These are phyloP conservation scores for Masticophis lateralis DNA, from an alignment of 2,797 vertebrate genomes.

Conservation along the genomic window DNA sequence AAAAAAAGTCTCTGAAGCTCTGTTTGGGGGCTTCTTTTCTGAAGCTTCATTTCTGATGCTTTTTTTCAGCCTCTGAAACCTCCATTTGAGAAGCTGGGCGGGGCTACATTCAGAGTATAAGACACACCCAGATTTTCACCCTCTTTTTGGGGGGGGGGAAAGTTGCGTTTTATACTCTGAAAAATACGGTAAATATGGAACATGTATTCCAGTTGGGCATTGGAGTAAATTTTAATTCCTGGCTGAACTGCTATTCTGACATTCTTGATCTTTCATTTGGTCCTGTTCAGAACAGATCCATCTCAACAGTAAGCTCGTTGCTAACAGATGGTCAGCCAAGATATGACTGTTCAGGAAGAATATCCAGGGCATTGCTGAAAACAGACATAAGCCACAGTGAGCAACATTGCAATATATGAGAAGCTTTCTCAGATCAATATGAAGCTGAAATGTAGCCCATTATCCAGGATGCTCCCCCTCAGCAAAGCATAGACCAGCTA, in stretches of 20 bases:
- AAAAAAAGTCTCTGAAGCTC: too few relatives aligned
- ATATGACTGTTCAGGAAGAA: neutral
- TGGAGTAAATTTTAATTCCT: neutral
- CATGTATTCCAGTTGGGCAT: neutral
- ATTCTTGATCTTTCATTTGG: neutral
- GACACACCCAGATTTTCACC: too few relatives aligned
- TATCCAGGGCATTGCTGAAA: neutral
- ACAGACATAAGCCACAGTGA: neutral
- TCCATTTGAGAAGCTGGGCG: too few relatives aligned
- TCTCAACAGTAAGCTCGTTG: neutral
- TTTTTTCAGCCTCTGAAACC: too few relatives aligned
- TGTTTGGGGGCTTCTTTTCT: too few relatives aligned
- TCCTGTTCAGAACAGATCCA: neutral
- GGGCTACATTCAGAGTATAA: too few relatives aligned
- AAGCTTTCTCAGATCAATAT: constrained; percentile 16
- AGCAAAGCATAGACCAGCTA: neutral
- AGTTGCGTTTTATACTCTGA: too few relatives aligned
- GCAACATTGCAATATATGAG: neutral
- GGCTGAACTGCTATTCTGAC: neutral
- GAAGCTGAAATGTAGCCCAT: neutral
- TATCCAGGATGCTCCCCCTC: neutral
- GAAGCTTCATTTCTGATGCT: too few relatives aligned
- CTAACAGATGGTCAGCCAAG: neutral
- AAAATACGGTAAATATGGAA: neutral
- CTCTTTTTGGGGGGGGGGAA: too few relatives aligned